Conservation (phyloP, 2,113 vertebrate species). For the Macroglossus sobrinus region DNA sequence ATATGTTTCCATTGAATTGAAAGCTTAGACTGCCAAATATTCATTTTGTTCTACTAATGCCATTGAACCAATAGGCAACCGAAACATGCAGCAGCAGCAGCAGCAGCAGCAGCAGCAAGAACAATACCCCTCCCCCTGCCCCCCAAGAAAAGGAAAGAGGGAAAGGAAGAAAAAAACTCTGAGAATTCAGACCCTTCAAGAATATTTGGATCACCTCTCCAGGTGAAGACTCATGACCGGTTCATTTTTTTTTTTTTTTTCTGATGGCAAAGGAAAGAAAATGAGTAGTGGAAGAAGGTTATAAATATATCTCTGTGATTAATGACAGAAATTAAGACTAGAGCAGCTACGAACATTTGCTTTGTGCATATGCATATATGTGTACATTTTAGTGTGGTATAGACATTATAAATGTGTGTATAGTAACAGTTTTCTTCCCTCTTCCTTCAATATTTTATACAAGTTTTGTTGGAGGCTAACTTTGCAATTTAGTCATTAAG, state of each 20-base stretch:
- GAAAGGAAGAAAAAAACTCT: background rate
- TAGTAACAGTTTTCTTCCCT: background rate
- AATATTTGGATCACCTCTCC: background rate
- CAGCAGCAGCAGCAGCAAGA: background rate
- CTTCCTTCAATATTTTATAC: background rate
- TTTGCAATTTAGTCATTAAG: background rate
- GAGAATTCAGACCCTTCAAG: background rate
- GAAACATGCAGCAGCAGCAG: background rate
- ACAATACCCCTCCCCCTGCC: no score
- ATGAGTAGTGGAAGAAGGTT: background rate
- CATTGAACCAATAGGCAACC: background rate
- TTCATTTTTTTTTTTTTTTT: background rate
- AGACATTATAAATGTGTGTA: background rate
- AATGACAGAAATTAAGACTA: background rate
- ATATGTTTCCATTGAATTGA: background rate
- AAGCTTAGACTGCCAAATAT: background rate
- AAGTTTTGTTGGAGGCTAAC: background rate
- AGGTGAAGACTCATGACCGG: background rate
- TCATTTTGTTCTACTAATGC: background rate
- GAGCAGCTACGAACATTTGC: background rate
- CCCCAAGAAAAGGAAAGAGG: background rate
- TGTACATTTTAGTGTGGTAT: background rate
- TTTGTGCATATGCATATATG: background rate
- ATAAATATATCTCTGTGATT: background rate
- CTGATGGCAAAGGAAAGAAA: background rate